phyloP scores from a whole-genome alignment of 2,888 invertebrate species.

The Drosophila cognata region DNA sequence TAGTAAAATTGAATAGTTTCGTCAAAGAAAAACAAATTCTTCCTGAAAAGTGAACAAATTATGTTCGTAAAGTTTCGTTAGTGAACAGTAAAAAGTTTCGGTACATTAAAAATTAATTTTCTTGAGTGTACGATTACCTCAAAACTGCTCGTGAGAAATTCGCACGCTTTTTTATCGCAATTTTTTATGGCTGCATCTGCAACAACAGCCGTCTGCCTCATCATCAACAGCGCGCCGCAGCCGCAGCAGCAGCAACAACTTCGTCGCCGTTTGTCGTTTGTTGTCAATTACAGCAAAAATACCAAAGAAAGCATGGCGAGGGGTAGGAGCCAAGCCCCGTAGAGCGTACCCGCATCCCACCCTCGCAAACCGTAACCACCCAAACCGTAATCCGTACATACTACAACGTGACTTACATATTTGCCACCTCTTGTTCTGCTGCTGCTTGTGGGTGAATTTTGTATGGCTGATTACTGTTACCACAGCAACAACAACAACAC shows the following conservation, averaged over 20 bases:
- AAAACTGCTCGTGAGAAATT: conserved; percentile 78
- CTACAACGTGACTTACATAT: conserved; percentile 79
- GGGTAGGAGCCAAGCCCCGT: conserved; percentile 40
- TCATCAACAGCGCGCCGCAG: conserved; percentile 41
- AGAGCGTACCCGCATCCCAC: neutral
- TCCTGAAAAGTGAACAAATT: no score
- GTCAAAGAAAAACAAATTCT: neutral
- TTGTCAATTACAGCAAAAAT: conserved; percentile 68
- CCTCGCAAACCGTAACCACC: conserved; percentile 23
- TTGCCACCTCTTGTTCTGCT: conserved; percentile 75
- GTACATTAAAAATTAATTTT: neutral
- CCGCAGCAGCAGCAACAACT: conserved; percentile 32
- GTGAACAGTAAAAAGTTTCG: neutral
- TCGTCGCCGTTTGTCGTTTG: conserved; percentile 51
- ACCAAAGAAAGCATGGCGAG: conserved; percentile 68
- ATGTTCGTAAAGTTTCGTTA: neutral
- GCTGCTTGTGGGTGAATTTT: conserved; percentile 72
- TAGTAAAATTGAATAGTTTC: no score
- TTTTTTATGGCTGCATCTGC: conserved; percentile 80
- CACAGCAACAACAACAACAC: conserved; percentile 3
- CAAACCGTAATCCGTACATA: conserved; percentile 35
- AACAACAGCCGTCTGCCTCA: conserved; percentile 33
- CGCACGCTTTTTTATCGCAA: conserved; percentile 80
- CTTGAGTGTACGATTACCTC: conserved; percentile 15
- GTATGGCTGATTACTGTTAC: conserved; percentile 65